Conservation (phyloP, 2,888 invertebrate genomes). For the Lobophora halterata region DNA sequence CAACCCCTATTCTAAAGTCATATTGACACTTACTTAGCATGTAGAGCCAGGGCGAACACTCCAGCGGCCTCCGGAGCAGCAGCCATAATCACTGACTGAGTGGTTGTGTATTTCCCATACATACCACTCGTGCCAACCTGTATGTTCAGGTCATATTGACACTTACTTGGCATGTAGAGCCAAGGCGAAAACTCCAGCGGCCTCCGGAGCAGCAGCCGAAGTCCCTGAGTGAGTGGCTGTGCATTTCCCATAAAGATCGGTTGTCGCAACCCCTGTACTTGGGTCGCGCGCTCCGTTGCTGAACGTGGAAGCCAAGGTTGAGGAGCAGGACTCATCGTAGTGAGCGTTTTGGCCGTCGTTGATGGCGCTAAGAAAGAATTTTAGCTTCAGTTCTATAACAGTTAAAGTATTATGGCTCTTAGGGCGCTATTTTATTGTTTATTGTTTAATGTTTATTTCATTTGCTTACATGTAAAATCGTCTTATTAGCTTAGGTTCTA, state of each 20-base stretch:
- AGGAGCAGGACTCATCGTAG: conserved; percentile 99
- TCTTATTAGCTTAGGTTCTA: no score
- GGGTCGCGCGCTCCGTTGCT: conserved; percentile 99
- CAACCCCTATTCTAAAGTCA: no score
- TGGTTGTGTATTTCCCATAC: conserved; percentile 99
- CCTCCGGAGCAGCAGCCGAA: conserved; percentile 99
- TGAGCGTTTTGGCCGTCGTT: conserved; percentile 99
- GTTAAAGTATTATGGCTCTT: no score
- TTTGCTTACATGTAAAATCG: no score
- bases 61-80: conserved; percentile 99
- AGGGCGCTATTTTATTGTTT: no score
- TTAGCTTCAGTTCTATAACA: no score
- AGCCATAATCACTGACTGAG: conserved; percentile 99
- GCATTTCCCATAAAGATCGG: conserved; percentile 98
- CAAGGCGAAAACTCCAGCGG: conserved; percentile 98
- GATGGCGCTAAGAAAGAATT: conserved; percentile 87
- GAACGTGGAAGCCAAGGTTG: conserved; percentile 98
- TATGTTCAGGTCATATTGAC: neutral
- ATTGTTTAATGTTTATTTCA: no score
- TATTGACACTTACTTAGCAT: conserved; percentile 13
- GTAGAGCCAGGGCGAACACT: conserved; percentile 96
- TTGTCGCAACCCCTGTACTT: conserved; percentile 99
- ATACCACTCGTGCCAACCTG: no score
- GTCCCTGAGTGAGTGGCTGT: conserved; percentile 99
- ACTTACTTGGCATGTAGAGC: conserved; percentile 98